Evolutionary conservation across 2,888 invertebrate species (phyloP).

Genomic region (Helicoverpa assulta): DNA sequence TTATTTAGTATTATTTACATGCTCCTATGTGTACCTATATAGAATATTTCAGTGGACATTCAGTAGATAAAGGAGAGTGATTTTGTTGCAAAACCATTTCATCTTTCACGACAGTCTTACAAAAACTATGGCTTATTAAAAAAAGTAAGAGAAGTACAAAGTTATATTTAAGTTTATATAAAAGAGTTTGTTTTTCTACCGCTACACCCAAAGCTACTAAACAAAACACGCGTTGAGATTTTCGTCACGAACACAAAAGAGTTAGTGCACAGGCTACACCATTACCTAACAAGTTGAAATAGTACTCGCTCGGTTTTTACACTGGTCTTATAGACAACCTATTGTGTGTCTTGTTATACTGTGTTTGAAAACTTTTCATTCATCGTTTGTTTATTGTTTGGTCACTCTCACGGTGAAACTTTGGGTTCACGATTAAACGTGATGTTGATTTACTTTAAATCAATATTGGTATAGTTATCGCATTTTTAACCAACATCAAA

Average conservation of each 20-base stretch:
- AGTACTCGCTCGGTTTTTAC: slow-evolving; percentile 44
- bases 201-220: not conserved
- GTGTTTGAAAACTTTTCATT: slow-evolving; percentile 56
- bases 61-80: no score
- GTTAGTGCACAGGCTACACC: slow-evolving; percentile 29
- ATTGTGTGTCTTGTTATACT: slow-evolving; percentile 44
- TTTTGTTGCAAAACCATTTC: no score
- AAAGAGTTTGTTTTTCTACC: no score
- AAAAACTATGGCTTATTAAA: no score
- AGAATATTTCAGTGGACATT: no score
- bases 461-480: not conserved
- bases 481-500: no score
- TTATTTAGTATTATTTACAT: no score
- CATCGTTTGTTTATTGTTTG: slow-evolving; percentile 56
- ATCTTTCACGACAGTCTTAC: no score
- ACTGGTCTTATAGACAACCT: slow-evolving; percentile 20
- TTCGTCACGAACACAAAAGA: slow-evolving; percentile 49
- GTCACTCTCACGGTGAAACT: slow-evolving; percentile 52
- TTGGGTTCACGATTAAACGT: slow-evolving; percentile 18
- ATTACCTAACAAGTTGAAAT: slow-evolving; percentile 38
- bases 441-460: slow-evolving; percentile 9
- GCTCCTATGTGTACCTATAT: no score
- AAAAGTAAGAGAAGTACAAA: no score
- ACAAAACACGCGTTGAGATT: slow-evolving; percentile 34
- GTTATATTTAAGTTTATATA: no score